Conservation (phyloP, 1,140 invertebrate species). For the Neodiprion fabricii region DNA sequence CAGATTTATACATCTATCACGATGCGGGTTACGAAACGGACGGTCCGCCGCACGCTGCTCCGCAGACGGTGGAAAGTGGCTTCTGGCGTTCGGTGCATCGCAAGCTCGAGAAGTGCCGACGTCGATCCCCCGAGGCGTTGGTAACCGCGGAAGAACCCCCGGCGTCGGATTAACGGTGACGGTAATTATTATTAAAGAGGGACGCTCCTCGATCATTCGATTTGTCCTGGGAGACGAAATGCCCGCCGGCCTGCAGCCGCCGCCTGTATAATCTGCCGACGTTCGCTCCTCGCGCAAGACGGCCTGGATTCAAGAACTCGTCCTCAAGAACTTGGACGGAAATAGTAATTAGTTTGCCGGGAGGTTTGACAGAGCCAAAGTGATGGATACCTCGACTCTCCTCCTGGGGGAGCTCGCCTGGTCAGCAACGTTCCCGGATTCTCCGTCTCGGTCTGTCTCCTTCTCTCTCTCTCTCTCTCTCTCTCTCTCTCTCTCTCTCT, state of each 20-base stretch:
- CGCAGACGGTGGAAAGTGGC: too few relatives aligned
- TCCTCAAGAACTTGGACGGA: neutral
- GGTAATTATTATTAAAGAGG: slow-evolving; percentile 11
- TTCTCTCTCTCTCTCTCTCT: neutral
- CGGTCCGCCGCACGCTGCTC: too few relatives aligned
- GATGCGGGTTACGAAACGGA: too few relatives aligned
- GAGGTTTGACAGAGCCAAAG: slow-evolving; percentile 9
- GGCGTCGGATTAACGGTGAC: neutral
- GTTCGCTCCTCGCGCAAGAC: slow-evolving; percentile 27
- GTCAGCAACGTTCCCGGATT: neutral
- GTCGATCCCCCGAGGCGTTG: neutral
- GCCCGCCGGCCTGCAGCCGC: neutral
- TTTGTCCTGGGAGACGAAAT: neutral
- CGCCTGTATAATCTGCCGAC: slow-evolving; percentile 14
- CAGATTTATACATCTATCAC: too few relatives aligned
- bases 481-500: too few relatives aligned
- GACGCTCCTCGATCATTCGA: slow-evolving; percentile 13
- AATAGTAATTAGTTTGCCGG: slow-evolving; percentile 12
- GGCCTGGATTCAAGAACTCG: slow-evolving; percentile 28
- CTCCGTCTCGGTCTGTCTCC: neutral
- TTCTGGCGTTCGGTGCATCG: too few relatives aligned
- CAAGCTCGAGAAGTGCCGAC: neutral
- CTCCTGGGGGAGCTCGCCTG: neutral
- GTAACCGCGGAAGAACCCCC: neutral
- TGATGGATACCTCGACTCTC: slow-evolving; percentile 10